Evolutionary conservation across 2,113 vertebrate genomes (phyloP), one percentile per base, ranked within the genome.

Genomic region (Aptenodytes forsteri): DNA sequence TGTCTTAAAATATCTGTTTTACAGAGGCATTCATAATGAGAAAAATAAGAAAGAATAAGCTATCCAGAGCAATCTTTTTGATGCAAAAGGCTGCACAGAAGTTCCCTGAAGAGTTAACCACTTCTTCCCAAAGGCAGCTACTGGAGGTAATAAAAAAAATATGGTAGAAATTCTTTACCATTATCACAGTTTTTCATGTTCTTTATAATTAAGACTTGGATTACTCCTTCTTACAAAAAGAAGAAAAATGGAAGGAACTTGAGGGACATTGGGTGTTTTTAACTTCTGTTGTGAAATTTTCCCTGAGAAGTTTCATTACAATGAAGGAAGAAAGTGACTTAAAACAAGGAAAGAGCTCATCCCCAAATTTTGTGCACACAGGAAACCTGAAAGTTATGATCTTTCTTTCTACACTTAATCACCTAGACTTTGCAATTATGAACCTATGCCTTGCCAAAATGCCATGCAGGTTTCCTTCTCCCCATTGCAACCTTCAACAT

Each of bases 11-110:
- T 72, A 97, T 61, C 89, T 97, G 13, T 98, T 78, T 97, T 96
- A 58, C 96, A 98, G 99, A 99, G 93, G 87, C 85, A 89, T 77
- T 95, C 69, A 87, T 99, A 83, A 96, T 99, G 96, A 98, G 98
- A 93, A 98, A 98, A 97, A 98, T 99, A 59, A 99, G 98, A 93
- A 99, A 98, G 97, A 99, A 99, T 97, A 99, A 98, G 61, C 91
- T 99, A 49, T 99, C 98, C 92, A 99, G 97, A 98, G 99, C 99
- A 59, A 95, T 99, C 67, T 99, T 98, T 93, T 98, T 99, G 96
- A 98, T 98, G 93, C 99, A 99, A 95, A 99, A 99, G 91, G 98
- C 99, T 85, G 96, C 97, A 55, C 73, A 98, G 87, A 87, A 96
- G 47, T 98, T 97, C 92, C 98, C 98, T 87, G 94, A 97, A 47